Conservation (phyloP, 2,888 invertebrate species). For the Napeogenes inachia region DNA sequence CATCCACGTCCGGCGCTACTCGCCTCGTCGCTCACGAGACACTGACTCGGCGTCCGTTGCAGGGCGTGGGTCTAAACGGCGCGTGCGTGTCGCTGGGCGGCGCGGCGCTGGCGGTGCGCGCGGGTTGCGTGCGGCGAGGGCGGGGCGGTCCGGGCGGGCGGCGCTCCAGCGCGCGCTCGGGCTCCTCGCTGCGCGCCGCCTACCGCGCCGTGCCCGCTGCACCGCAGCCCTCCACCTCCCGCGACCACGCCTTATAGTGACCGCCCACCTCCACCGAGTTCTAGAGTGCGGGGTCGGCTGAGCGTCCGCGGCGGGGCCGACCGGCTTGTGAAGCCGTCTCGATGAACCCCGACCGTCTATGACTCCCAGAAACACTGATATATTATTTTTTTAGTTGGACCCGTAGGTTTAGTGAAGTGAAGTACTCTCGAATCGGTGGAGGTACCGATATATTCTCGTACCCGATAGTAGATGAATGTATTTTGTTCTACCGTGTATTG, state of each 20-base stretch:
- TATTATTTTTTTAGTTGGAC: constrained; percentile 6
- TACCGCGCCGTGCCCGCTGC: constrained; percentile 46
- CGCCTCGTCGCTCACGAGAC: neutral
- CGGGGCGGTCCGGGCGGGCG: constrained; percentile 28
- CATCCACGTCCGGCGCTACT: no score
- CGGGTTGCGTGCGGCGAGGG: constrained; percentile 31
- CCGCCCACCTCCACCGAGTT: constrained; percentile 41
- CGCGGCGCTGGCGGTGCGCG: constrained; percentile 23
- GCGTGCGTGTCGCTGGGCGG: constrained; percentile 32
- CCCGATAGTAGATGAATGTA: constrained; percentile 1
- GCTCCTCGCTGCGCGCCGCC: constrained; percentile 31
- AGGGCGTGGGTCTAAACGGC: constrained; percentile 44
- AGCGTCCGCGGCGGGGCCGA: neutral
- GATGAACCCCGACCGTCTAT: constrained; percentile 19
- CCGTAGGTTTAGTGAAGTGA: neutral
- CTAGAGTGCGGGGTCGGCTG: constrained; percentile 17
- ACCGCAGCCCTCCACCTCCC: constrained; percentile 39
- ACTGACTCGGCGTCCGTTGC: constrained; percentile 22
- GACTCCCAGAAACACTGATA: constrained; percentile 9
- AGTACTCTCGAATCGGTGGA: neutral
- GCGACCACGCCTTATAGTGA: constrained; percentile 64
- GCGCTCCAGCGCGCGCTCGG: constrained; percentile 19
- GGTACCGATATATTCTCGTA: neutral
- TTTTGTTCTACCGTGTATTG: neutral
- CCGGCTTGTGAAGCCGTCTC: constrained; percentile 12